A percentile compares a stretch with the other conserved stretches of the same genome.
phyloP scores from a whole-genome alignment of 2,113 vertebrate genomes.

The Pachyramphus minor region DNA sequence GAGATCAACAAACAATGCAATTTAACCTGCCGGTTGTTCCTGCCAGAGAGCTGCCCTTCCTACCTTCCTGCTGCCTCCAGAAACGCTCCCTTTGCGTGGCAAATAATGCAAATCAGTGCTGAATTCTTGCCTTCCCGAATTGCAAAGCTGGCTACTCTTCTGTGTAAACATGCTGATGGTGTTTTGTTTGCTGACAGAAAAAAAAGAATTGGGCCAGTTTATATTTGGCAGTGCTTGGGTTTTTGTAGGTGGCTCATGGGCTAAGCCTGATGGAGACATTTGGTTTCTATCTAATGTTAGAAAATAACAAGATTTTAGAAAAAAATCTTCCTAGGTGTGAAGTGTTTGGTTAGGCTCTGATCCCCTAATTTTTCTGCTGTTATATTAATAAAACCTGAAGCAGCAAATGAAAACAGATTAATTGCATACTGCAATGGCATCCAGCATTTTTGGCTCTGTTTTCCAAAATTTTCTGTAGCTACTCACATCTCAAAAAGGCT shows the following conservation, averaged over 20 bases:
- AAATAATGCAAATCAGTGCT: background rate
- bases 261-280: conserved; percentile 16
- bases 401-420: background rate
- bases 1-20: background rate
- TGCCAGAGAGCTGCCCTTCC: background rate
- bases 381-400: background rate
- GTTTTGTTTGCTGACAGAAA: background rate
- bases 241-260: background rate
- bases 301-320: background rate
- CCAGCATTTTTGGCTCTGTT: background rate
- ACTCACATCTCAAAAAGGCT: background rate
- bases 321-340: background rate
- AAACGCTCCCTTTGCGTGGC: background rate
- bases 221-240: background rate
- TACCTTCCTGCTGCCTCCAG: background rate
- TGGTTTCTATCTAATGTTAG: background rate
- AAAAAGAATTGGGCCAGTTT: background rate
- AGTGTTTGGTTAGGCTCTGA: background rate
- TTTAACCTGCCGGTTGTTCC: background rate
- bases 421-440: background rate
- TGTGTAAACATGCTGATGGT: conserved; percentile 6
- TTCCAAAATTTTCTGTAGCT: background rate
- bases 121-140: background rate
- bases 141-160: background rate
- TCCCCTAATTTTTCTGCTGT: background rate